A percentile compares a stretch with the other conserved stretches of the same genome.
phyloP scores from a whole-genome alignment of 2,797 vertebrate genomes.

The Perodicticus potto region DNA sequence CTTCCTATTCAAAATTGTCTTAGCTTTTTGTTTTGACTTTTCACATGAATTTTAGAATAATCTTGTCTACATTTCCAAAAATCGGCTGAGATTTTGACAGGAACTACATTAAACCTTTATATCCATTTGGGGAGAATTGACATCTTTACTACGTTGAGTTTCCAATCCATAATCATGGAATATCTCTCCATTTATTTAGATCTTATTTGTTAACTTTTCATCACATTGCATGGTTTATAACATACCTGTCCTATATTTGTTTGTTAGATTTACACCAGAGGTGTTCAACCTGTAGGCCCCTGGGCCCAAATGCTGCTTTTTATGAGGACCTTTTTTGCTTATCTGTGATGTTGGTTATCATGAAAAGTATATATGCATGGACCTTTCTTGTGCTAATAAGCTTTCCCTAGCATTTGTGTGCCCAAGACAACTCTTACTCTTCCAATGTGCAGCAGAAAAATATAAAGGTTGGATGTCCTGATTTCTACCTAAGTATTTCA shows the following conservation, averaged over 20 bases:
- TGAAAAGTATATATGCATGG: no score
- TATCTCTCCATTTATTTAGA: not conserved
- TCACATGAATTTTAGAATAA: not conserved
- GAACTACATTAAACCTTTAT: not conserved
- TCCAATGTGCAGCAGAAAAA: no score
- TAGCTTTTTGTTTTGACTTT: not conserved
- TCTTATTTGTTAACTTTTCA: not conserved
- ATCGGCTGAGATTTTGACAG: not conserved
- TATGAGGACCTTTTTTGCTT: no score
- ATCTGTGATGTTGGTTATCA: no score
- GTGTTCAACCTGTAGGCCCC: no score
- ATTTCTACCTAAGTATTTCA: not conserved
- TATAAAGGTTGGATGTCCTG: no score
- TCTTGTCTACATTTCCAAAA: not conserved
- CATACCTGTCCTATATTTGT: not conserved
- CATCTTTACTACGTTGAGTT: not conserved
- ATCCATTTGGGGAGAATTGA: not conserved
- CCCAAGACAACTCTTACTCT: no score
- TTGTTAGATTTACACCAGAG: not conserved
- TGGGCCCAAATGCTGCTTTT: no score
- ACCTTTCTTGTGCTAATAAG: no score
- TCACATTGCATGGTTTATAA: not conserved
- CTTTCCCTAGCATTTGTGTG: no score
- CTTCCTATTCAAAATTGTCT: constrained; percentile 6
- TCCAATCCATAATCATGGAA: not conserved